phyloP scores from a whole-genome alignment of 2,113 vertebrate species.

The Orientallactaga bullata region DNA sequence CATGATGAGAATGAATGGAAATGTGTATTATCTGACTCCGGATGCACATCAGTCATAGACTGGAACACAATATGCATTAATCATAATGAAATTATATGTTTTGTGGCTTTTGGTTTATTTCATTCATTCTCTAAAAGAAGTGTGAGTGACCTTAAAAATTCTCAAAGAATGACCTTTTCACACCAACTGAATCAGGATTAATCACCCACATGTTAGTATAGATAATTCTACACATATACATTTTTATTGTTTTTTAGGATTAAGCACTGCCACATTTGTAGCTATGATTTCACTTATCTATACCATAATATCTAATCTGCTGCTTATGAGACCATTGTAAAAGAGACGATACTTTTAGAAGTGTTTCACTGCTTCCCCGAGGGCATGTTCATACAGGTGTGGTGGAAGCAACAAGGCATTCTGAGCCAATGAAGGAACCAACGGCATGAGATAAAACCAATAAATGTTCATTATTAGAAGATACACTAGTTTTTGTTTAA shows the following conservation, averaged over 20 bases:
- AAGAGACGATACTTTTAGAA: background rate
- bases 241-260: background rate
- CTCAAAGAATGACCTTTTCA: background rate
- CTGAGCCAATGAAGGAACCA: background rate
- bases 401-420: background rate
- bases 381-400: background rate
- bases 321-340: background rate
- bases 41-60: background rate
- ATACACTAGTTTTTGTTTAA: background rate
- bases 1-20: background rate
- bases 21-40: background rate
- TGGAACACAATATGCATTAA: background rate
- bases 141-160: background rate
- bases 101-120: background rate
- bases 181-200: background rate
- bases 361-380: background rate
- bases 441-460: background rate
- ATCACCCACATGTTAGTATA: background rate
- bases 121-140: background rate
- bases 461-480: background rate
- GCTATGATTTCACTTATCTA: background rate
- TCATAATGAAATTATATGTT: background rate
- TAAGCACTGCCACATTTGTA: background rate
- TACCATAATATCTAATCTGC: background rate
- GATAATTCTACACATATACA: background rate